Evolutionary conservation across 2,113 vertebrate species (phyloP).

Genomic region (Paradisaea rubra): DNA sequence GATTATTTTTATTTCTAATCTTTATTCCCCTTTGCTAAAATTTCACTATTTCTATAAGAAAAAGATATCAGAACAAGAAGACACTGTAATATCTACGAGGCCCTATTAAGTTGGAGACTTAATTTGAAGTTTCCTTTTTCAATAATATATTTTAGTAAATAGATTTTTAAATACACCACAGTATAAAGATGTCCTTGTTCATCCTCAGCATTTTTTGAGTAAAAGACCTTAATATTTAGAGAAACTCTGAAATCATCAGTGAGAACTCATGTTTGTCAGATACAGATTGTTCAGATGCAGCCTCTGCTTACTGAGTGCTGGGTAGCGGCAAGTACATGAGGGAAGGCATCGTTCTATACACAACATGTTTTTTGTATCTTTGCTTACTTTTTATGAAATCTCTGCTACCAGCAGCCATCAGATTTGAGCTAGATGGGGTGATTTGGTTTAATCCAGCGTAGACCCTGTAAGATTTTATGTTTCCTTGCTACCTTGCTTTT

Average conservation of each 20-base stretch:
- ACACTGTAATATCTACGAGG: not conserved
- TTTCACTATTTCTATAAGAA: not conserved
- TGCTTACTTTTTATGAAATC: not conserved
- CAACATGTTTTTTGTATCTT: not conserved
- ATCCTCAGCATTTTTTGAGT: not conserved
- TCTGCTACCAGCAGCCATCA: not conserved
- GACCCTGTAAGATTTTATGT: not conserved
- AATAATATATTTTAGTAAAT: not conserved
- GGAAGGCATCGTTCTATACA: fast-evolving
- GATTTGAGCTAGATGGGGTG: not conserved
- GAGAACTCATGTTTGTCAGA: not conserved
- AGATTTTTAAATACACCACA: not conserved
- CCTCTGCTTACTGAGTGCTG: not conserved
- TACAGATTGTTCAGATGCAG: not conserved
- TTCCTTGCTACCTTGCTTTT: not conserved
- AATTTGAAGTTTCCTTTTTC: not conserved
- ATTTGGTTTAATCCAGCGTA: not conserved
- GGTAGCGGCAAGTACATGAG: fast-evolving
- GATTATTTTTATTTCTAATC: not conserved
- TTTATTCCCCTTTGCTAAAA: not conserved
- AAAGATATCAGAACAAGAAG: not conserved
- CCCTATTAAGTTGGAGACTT: not conserved
- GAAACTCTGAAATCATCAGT: not conserved
- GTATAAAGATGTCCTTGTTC: not conserved
- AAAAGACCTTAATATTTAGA: not conserved